Evolutionary conservation across 1,140 invertebrate species (phyloP), one percentile per base, ranked within the genome.

Genomic region (Drosophila pandora): DNA sequence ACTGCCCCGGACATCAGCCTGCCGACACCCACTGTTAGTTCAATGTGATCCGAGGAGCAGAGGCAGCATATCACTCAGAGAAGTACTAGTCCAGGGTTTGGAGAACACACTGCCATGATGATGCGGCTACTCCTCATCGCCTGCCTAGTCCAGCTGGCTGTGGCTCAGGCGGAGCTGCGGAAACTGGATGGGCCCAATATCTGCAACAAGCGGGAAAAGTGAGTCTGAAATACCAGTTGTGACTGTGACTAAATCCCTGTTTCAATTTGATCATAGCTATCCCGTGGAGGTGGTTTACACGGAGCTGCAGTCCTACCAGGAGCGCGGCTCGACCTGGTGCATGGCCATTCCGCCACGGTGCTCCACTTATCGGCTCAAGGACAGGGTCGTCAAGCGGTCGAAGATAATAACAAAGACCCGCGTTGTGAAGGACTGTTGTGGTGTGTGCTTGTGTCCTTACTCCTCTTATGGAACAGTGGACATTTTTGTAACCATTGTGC

Each of bases 341-440:
- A 93, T 97, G 6, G 96, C 94, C 80, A 93, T 97, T 34, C 97
- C 97, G 30, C 96, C 96, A 10, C 93, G 95, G 87, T 98, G 97
- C 92, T 96, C 96, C 37, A 96, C 95, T 87, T 98, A 97, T 90
- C 95, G 94, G 83, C 95, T 97, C 28, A 94, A 95, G 63, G 95
- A 96, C 74, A 94, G 94, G 75, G 94, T 94, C 12, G 94, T 96
- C 2, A 95, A 94, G 81, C 95, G 95, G 90, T 95, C 94, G 3
- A 92, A 96, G 93, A 94, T 93, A 2, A 92, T 97, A 67, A 93
- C 93, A 6, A 97, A 97, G 90, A 93, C 94, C 12, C 93, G 94
- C 71, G 95, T 96, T 1, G 95, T 97, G 0, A 94, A 97, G 72
- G 95, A 96, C 64, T 99, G 97, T 84, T 98, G 97, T 84, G 91